Base-by-base conservation (phyloP, 2,888 invertebrate species). In the Rhagophthalmus giganteus region DNA sequence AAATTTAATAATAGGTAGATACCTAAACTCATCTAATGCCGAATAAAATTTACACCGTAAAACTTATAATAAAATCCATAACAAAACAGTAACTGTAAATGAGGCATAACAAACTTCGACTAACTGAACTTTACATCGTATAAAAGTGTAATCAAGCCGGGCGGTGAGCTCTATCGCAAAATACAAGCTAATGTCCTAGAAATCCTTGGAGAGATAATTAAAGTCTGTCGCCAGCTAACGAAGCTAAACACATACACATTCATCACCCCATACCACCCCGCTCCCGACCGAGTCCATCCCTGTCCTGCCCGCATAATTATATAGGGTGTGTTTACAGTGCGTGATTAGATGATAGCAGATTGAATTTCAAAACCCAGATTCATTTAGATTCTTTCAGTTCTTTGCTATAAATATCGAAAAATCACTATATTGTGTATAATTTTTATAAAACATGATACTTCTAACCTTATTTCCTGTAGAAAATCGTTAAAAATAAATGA, bases 161-260 rank as follows among this genome's bases (percentile, higher is more conserved):
- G 41, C 35, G 47, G 47, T 40, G 48, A 52, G 57, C 54, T 59
- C 59, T 62, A 62, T 60, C 54, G 60, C 62, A 58, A 62, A 62
- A 62, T 61, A 61, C 58, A 59, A 61, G 62, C 62, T 61, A 61
- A 62, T 61, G 60, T 64, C 61, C 59, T 62, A 61, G 65, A 67
- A 68, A 70, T 72, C 72, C 72, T 72, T 71, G 68, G 72, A 71
- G 72, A 70, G 71, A 72, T 72, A 73, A 73, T 73, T 72, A 72
- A 71, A 73, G 71, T 72, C 69, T 70, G 71, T 72, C 72, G 70
- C 61, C 68, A 64, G 66, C 70, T 71, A 72, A 72, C 72, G 72
- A 71, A 69, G 71, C 70, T 69, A 68, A 71, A 69, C 58, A 62
- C 59, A 52, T 62, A 68, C 68, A 69, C 71, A 71, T 71, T 70